A percentile compares a stretch with the other conserved stretches of the same genome.
phyloP scores from a whole-genome alignment of 2,113 vertebrate species.

The Cyphomyrus plagiostoma region DNA sequence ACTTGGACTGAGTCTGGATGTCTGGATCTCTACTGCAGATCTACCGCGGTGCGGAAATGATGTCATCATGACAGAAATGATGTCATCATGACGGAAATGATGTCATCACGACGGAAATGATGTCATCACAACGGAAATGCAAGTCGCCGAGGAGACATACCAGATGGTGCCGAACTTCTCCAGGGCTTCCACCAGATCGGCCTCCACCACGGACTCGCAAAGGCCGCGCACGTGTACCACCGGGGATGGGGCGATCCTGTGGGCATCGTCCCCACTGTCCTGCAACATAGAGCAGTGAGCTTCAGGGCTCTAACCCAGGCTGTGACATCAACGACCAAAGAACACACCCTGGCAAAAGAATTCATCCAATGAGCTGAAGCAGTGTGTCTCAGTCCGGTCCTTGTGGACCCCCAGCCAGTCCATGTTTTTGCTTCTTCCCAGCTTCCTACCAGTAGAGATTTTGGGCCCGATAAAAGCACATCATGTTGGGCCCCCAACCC shows the following conservation, averaged over 20 bases:
- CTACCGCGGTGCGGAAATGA: not conserved
- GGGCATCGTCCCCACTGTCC: slow-evolving; percentile 57
- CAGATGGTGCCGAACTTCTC: slow-evolving; percentile 93
- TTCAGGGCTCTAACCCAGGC: not conserved
- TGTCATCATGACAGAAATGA: not conserved
- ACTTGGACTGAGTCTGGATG: not conserved
- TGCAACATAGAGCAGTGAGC: slow-evolving; percentile 27
- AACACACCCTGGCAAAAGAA: not conserved
- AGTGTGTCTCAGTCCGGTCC: not conserved
- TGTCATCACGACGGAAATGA: not conserved
- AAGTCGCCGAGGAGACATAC: slow-evolving; percentile 51
- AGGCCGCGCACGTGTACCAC: slow-evolving; percentile 93
- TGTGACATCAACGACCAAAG: not conserved
- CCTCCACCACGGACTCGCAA: slow-evolving; percentile 91
- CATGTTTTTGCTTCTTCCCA: not conserved
- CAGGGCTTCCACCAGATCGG: slow-evolving; percentile 88
- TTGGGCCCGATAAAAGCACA: not conserved
- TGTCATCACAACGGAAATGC: not conserved
- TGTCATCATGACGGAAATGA: not conserved
- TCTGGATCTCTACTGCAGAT: not conserved
- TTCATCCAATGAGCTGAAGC: not conserved
- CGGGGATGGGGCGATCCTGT: slow-evolving; percentile 86
- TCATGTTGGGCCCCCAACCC: not conserved
- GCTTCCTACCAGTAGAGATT: not conserved
- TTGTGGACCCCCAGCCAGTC: not conserved